Evolutionary conservation across 2,113 vertebrate genomes (phyloP), one percentile per base, ranked within the genome.

Genomic region (Platysteira castanea): DNA sequence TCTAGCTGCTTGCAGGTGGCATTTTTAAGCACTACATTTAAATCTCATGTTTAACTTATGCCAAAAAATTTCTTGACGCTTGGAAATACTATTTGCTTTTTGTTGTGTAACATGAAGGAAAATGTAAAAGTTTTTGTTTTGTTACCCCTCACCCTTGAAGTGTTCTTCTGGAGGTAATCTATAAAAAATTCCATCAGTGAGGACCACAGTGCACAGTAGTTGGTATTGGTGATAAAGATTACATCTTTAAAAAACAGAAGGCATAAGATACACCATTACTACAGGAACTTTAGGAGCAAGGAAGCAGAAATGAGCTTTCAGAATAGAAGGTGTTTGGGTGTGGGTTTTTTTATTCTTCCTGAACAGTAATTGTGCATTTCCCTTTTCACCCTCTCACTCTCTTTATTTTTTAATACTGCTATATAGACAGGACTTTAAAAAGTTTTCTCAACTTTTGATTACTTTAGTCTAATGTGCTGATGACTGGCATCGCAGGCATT

Each of bases 211-310:
- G 82, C 74, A 93, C 41, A 85, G 88, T 84, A 84, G 87, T 77
- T 95, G 95, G 87, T 93, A 95, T 79, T 89, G n/a, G n/a, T 65
- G 79, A 96, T 83, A 75, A 97, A 95, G 65, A 97, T 90, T 89
- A 44, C 56, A 81, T 94, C 83, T 97, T 94, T 92, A 68, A 93
- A 96, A 95, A 89, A 46, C 75, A 96, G 78, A 84, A 89, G 82
- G 81, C 83, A 80, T 39, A 87, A 56, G 42, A 70, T 49, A 71
- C 46, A 78, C 69, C 78, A 49, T 86, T 94, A 77, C 54, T 50
- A 65, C 61, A 75, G 64, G 74, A 80, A 87, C 44, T 65, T 76
- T 39, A 91, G 59, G 71, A 91, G 59, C 53, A 77, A 89, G 88
- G 69, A 94, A 95, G 84, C 79, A 95, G 95, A 85, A 96, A 95